Conservation (phyloP, 1,140 invertebrate species). For the Hestina assimilis region DNA sequence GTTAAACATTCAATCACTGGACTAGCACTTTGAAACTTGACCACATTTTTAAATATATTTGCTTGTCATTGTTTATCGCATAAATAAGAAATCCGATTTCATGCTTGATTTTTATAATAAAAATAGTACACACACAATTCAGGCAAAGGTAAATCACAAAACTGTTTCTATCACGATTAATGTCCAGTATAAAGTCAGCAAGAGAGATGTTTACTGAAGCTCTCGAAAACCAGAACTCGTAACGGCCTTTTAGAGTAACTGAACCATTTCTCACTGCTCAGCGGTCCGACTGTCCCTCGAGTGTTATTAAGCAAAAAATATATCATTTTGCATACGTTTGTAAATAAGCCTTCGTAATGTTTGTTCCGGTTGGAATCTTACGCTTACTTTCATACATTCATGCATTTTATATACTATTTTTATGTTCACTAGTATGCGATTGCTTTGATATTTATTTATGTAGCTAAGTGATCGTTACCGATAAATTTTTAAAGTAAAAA, state of each 20-base stretch:
- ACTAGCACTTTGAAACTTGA: too few relatives aligned
- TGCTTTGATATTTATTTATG: too few relatives aligned
- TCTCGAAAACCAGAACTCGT: conserved; percentile 1
- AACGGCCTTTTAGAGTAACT: conserved; percentile 5
- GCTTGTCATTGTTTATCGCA: too few relatives aligned
- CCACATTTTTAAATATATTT: too few relatives aligned
- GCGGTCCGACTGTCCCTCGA: conserved; percentile 6
- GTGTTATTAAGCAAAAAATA: conserved; percentile 11
- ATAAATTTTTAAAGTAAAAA: too few relatives aligned
- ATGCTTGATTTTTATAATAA: neutral
- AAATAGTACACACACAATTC: neutral
- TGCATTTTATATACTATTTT: too few relatives aligned
- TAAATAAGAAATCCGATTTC: too few relatives aligned
- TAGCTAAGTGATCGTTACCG: too few relatives aligned
- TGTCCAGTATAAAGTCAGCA: conserved; percentile 3
- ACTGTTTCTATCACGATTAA: neutral
- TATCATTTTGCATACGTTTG: conserved; percentile 11
- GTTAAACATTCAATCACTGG: too few relatives aligned
- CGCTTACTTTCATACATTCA: too few relatives aligned
- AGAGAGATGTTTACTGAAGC: conserved; percentile 6
- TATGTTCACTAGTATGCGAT: too few relatives aligned
- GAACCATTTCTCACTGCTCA: conserved; percentile 20
- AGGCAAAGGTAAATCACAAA: neutral
- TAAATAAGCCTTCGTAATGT: conserved; percentile 8
- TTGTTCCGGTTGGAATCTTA: too few relatives aligned